Evolutionary conservation across 2,113 vertebrate genomes (phyloP).

Genomic region (Lagopus leucura): DNA sequence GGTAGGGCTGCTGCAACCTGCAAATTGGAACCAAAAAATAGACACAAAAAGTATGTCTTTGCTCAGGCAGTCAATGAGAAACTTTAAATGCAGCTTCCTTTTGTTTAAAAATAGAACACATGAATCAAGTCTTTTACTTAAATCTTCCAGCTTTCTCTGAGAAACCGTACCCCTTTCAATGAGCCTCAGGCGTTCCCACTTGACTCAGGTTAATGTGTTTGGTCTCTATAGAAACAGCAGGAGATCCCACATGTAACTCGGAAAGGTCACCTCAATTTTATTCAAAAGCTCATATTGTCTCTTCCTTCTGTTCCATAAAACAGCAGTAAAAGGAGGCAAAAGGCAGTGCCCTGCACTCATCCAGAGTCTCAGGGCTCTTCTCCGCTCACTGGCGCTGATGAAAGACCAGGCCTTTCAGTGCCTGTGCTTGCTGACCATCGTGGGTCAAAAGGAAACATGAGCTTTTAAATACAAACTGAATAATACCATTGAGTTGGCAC

Average conservation of each 20-base stretch:
- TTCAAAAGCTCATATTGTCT: constrained; percentile 68
- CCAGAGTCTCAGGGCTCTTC: constrained; percentile 39
- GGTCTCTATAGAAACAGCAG: constrained; percentile 80
- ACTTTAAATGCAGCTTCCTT: constrained; percentile 21
- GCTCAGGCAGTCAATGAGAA: neutral
- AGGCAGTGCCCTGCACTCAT: constrained; percentile 12
- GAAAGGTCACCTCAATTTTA: constrained; percentile 78
- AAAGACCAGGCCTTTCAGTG: constrained; percentile 46
- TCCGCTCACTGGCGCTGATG: constrained; percentile 32
- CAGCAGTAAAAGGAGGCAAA: constrained; percentile 41
- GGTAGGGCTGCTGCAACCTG: neutral
- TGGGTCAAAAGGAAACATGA: constrained; percentile 63
- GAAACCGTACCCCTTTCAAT: constrained; percentile 57
- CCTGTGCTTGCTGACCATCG: constrained; percentile 21
- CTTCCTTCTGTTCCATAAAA: constrained; percentile 43
- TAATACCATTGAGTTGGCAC: constrained; percentile 48
- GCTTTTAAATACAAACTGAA: constrained; percentile 55
- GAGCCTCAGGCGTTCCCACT: constrained; percentile 62
- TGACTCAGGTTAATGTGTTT: constrained; percentile 76
- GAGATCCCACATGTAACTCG: constrained; percentile 70
- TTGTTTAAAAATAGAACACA: constrained; percentile 26
- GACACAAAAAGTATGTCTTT: constrained; percentile 2
- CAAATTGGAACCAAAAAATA: constrained; percentile 5
- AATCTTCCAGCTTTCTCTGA: constrained; percentile 67
- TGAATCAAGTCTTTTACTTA: constrained; percentile 66